Base-by-base conservation (phyloP, 92 coral and sea anemone genomes). In the Anthopleura xanthogrammica region DNA sequence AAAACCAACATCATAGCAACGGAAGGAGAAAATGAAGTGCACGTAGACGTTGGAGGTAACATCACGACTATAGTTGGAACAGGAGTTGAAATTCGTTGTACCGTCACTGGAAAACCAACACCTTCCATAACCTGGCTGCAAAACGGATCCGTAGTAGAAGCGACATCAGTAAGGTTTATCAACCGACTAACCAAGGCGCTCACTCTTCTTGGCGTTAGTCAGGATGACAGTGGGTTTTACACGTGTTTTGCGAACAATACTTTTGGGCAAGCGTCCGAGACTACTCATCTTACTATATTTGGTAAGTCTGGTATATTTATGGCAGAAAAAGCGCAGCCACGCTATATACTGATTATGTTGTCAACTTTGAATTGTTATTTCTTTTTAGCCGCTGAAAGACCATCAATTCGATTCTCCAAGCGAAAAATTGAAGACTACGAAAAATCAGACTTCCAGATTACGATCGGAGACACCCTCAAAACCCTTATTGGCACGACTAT, bases 31-130 rank as follows among this genome's bases (percentile, higher is more conserved):
- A 94, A 95, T 75, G 90, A 94, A 72, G 93, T 92, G 3, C 62
- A 41, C 17, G 77, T 94, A 54, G 88, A 29, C 48, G 81, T 87
- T 16, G 98, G 98, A 14, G 98, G 92, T 48, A 91, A 94, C 82
- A 16, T 95, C 68, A 95, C 98, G 0, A 94, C 98, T 16, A 88
- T 95, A 19, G 93, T 93, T 2, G 98, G 98, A 5, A 95, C 93
- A 8, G 91, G 81, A n/a, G 89, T 95, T 12, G 89, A 85, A 56
- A 90, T 95, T 13, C 22, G 41, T 22, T 95, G 98, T 75, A 80
- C 86, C 54, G 91, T 86, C 43, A 89, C 84, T 40, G 98, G 95
- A 36, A 83, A 86, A 3, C 98, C 98, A 12, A 86, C 75, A 65
- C 96, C 98, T 10, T 62, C 86, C 17, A 75, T 92, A 76, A 87